Evolutionary conservation across 1,140 invertebrate species (phyloP), one percentile per base, ranked within the genome.

Genomic region (Sesamia nonagrioides): DNA sequence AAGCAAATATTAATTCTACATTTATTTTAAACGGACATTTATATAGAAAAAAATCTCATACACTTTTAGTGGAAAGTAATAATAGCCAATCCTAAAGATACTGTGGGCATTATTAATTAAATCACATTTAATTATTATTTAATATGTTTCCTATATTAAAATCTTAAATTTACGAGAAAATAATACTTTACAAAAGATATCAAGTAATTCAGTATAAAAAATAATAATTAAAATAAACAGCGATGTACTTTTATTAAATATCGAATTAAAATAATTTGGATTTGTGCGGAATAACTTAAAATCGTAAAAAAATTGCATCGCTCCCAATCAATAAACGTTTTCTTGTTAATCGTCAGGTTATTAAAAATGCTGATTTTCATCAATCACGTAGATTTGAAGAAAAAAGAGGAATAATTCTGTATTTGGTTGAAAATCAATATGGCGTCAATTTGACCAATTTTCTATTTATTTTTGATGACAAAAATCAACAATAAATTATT

Each of bases 51-150:
- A 9, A 40, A 76, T 77, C 75, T 77, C 75, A 72, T 72, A 72
- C 66, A 72, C 58, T 61, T 48, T 68, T 72, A 72, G 68, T 50
- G 66, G 77, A 37, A 68, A 69, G 69, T 58, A 77, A 77, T 78
- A 72, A 69, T 45, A 78, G 69, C 56, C 54, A 72, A 71, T 78
- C 56, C 52, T 72, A 71, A 72, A 40, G 69, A 78, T 78, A 78
- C 17, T 6, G 21, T 27, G 42, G 71, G 52, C 71, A 72, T 68
- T 63, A 75, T 75, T 63, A 79, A 63, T 79, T 73, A 79, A 73
- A 79, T 79, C 78, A 79, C 78, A 79, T 79, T 74, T 74, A 79
- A 79, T 79, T 74, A 72, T 78, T 78, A 78, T 68, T 79, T 74
- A 40, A 66, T 74, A 79, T 74, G 40, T 66, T 52, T 52, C 21